Conservation (phyloP, 2,797 vertebrate species). For the Pyrocephalus nanus region DNA sequence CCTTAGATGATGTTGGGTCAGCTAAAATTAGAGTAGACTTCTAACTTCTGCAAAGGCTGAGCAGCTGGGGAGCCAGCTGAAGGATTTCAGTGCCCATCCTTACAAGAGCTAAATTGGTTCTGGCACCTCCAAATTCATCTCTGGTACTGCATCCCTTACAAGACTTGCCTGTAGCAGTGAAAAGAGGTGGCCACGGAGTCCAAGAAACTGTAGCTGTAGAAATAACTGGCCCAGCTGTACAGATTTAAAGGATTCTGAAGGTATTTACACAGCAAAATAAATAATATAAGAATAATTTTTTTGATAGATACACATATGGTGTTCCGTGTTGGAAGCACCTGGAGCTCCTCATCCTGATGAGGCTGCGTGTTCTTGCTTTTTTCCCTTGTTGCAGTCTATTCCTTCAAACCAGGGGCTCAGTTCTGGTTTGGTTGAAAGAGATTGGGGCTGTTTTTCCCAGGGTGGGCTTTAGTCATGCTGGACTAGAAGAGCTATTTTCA, state of each 20-base stretch:
- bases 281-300: background rate
- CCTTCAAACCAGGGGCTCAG: background rate
- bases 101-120: background rate
- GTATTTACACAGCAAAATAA: background rate
- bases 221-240: background rate
- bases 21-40: background rate
- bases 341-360: background rate
- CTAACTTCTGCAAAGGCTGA: background rate
- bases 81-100: background rate
- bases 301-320: background rate
- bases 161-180: background rate
- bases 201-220: background rate
- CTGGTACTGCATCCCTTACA: rapidly evolving
- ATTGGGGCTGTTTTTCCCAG: background rate
- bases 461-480: background rate
- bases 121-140: background rate
- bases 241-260: background rate
- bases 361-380: background rate
- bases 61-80: background rate
- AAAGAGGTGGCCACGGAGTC: background rate
- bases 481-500: background rate
- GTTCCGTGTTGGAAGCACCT: background rate
- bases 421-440: background rate
- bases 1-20: background rate
- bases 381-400: background rate